These are phyloP conservation scores for Lissonota sp. DNA, from an alignment of 2,888 invertebrate genomes.

Conservation along the genomic window DNA sequence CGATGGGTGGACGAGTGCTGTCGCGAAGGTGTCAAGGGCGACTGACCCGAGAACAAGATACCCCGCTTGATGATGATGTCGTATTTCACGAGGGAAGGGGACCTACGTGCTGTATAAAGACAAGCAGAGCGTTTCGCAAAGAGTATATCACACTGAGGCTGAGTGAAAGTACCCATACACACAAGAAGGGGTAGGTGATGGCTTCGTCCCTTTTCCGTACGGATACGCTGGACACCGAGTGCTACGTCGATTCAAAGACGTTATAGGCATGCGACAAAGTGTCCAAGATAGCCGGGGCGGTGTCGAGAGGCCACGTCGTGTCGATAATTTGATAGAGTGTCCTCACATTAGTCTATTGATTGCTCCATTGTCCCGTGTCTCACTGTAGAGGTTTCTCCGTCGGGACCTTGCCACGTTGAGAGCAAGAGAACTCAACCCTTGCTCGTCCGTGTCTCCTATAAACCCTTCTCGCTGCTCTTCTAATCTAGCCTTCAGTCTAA, in stretches of 20 bases:
- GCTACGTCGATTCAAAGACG: constrained; percentile 42
- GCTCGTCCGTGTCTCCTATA: constrained; percentile 55
- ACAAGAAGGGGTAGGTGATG: constrained; percentile 59
- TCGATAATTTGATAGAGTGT: constrained; percentile 83
- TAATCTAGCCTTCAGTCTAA: constrained; percentile 60
- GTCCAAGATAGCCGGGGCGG: constrained; percentile 65
- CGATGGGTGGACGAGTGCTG: constrained; percentile 17
- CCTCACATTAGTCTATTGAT: constrained; percentile 84
- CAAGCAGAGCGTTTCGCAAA: constrained; percentile 28
- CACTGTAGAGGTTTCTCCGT: constrained; percentile 42
- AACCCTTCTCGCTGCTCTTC: constrained; percentile 69
- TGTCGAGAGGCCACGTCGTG: constrained; percentile 76
- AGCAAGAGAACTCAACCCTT: constrained; percentile 75
- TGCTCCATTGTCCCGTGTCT: constrained; percentile 80
- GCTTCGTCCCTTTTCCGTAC: constrained; percentile 36
- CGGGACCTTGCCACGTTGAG: constrained; percentile 67
- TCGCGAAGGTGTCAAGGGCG: constrained; percentile 79
- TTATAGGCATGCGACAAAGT: constrained; percentile 50
- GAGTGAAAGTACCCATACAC: constrained; percentile 37
- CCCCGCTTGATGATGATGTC: constrained; percentile 51
- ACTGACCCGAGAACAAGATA: constrained; percentile 76
- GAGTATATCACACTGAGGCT: constrained; percentile 33
- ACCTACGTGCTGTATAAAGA: not conserved
- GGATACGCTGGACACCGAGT: constrained; percentile 28
- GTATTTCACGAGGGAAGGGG: constrained; percentile 6